Evolutionary conservation across 2,797 vertebrate species (phyloP), one percentile per base, ranked within the genome.

Genomic region (Gallinago solitaria): DNA sequence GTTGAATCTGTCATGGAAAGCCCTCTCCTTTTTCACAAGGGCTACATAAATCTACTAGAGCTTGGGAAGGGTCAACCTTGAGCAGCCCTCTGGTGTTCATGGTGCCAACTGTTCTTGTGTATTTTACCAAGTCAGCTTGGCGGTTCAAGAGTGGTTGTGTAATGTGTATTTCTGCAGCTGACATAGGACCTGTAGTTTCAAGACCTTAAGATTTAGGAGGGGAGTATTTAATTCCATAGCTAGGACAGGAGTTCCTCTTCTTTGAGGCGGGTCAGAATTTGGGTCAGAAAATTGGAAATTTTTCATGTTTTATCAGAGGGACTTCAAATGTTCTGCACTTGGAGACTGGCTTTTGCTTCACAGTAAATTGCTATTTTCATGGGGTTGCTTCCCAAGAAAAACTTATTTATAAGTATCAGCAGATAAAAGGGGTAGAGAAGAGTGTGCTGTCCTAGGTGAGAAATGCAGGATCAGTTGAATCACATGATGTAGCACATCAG

Each of bases 41-140:
- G 25, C 32, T 54, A 25, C 11, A 28, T 53, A 57, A 59, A 63
- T 74, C 33, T 50, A 37, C 0, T 0, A 45, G 45, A 1, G 0
- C 16, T 74, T 68, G 28, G 32, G 39, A 43, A 73, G 78, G 23
- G 32, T 41, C 32, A 71, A 57, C 48, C 19, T 16, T 8, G 37
- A 51, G 48, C 2, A 4, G 33, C 16, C 75, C n/a, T 21, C 48
- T 35, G 12, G 28, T 43, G 17, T 37, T 59, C 20, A 9, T 27
- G 48, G 28, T 50, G 43, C 25, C 53, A 50, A 5, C 47, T 60
- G 9, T 39, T 80, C 45, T n/a, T 41, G 21, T 9, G 2, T 61
- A 5, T 77, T 43, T 73, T 81, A 16, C 25, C 16, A 57, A 16
- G 35, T 33, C 39, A 61, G 12, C 35, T 89, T 64, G 53, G 20